Percentiles rank a stretch among this genome's conserved stretches.
phyloP scores from a whole-genome alignment of 2,797 vertebrate genomes.

The Erethizon dorsatum region DNA sequence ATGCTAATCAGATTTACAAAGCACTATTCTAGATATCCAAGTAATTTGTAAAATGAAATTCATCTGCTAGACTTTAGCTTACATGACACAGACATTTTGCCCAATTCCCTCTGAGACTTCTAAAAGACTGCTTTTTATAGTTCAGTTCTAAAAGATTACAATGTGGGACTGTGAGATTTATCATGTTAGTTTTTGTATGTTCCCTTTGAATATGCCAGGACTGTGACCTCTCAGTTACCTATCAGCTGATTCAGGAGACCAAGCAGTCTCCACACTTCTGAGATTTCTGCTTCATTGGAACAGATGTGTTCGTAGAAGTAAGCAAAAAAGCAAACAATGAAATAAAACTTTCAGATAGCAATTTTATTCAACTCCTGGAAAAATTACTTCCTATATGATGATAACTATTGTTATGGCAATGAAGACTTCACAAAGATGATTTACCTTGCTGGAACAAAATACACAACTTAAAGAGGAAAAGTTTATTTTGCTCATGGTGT shows the following conservation, averaged over 20 bases:
- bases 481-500: not conserved
- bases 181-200: not conserved
- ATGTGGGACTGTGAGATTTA: not conserved
- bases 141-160: conserved; percentile 43
- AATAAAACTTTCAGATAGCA: not conserved
- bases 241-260: conserved; percentile 27
- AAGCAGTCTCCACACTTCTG: not conserved
- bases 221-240: not conserved
- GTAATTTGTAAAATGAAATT: not conserved
- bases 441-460: not conserved
- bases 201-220: not conserved
- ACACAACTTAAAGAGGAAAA: not conserved
- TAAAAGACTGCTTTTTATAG: not conserved
- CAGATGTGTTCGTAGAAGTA: conserved; percentile 26
- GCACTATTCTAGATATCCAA: not conserved
- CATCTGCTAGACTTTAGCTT: not conserved
- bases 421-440: not conserved
- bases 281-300: not conserved
- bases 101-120: not conserved
- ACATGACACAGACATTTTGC: not conserved
- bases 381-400: conserved; percentile 8
- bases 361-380: conserved; percentile 62
- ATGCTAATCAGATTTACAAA: conserved; percentile 31
- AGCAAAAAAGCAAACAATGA: conserved; percentile 27
- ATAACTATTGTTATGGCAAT: not conserved